Evolutionary conservation across 2,888 invertebrate species (phyloP), one percentile per base, ranked within the genome.

Genomic region (Subacronicta megacephala): DNA sequence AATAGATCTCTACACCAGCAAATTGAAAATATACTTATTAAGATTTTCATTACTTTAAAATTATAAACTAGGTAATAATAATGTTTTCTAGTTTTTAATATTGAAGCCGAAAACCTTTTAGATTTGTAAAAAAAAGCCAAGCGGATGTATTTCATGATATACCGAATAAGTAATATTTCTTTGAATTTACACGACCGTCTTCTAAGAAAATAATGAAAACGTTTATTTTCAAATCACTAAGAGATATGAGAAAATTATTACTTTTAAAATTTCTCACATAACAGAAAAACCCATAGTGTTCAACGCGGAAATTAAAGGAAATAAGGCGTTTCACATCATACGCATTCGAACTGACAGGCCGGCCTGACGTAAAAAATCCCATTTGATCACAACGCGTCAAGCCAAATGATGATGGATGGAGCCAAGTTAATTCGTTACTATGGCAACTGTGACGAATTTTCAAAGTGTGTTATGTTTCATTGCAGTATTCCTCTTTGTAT

Each of bases 351-450:
- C 60, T 75, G 76, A 60, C 67, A 69, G 52, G 58, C 51, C 47
- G 78, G 68, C 57, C 67, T 69, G 67, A 60, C 64, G 66, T 72
- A 78, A 80, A 83, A 85, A 88, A 87, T 81, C 83, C 77, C 84
- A 73, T 76, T 76, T 76, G 77, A 75, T 87, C 85, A 88, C 85
- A 84, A 73, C 77, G 77, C 82, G 83, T 79, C 83, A 79, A 76
- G 80, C 76, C 70, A 83, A 84, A 87, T 85, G 84, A 87, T 88
- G 87, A 89, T 88, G 81, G 87, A 89, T 89, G 83, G 62, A 13
- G 40, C 54, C 26, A 43, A 62, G 64, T 64, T 70, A 75, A 72
- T 77, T 71, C 58, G 64, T 62, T 55, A 51, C 58, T 49, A 57
- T 61, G 58, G 49, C 36, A 43, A n/a, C 61, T 81, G 82, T 81